A percentile compares a stretch with the other conserved stretches of the same genome.
Evolutionary conservation across 2,888 invertebrate species (phyloP).

Genomic region (Dichetophora obliterata): DNA sequence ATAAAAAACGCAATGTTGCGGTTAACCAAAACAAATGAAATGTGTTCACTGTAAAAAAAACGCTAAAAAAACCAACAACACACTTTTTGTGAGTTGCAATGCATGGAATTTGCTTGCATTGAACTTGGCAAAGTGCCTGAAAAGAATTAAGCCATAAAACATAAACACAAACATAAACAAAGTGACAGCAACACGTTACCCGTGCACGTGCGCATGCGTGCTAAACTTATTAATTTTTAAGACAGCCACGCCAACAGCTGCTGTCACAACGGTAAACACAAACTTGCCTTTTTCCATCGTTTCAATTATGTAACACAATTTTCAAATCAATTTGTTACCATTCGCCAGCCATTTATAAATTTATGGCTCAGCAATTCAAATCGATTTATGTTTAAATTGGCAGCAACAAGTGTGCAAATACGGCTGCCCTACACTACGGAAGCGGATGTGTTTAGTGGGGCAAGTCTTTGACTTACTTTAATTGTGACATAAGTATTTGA

Average conservation of each 20-base stretch:
- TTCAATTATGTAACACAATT: background rate
- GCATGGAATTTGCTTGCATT: slow-evolving; percentile 30
- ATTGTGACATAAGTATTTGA: background rate
- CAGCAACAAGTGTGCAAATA: background rate
- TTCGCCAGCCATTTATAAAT: too few relatives aligned
- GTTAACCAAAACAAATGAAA: background rate
- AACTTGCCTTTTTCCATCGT: background rate
- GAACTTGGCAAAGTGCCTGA: slow-evolving; percentile 45
- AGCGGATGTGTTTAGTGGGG: slow-evolving; percentile 5
- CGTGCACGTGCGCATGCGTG: background rate
- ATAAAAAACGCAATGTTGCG: background rate
- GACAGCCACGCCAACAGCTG: background rate
- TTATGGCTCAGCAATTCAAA: background rate
- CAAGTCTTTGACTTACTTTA: background rate
- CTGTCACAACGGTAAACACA: too few relatives aligned
- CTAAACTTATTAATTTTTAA: background rate
- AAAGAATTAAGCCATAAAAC: background rate
- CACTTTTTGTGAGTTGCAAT: background rate
- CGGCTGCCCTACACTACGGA: background rate
- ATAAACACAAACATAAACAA: background rate
- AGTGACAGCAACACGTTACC: background rate
- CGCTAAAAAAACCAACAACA: slow-evolving; percentile 13
- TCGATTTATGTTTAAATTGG: background rate
- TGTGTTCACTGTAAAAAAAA: background rate
- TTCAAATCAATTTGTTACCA: background rate